Percentiles rank a stretch among this genome's conserved stretches.
phyloP scores from a whole-genome alignment of 1,140 invertebrate species.

The Drosophila arawakana region DNA sequence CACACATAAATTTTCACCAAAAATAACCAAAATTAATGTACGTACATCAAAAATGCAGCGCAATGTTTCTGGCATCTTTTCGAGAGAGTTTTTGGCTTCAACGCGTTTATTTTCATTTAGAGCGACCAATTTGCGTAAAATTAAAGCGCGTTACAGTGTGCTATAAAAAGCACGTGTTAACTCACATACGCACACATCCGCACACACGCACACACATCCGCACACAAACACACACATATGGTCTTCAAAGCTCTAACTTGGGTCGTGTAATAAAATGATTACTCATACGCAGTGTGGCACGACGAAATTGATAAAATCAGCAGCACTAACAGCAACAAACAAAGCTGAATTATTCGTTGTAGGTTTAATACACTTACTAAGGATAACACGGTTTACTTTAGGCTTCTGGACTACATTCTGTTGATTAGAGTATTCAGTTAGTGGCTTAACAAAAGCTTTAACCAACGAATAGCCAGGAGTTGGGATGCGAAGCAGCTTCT shows the following conservation, averaged over 20 bases:
- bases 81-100: constrained; percentile 27
- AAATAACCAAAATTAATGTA: constrained; percentile 56
- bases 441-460: neutral
- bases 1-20: constrained; percentile 24
- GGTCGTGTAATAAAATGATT: constrained; percentile 76
- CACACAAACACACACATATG: constrained; percentile 11
- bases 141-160: constrained; percentile 50
- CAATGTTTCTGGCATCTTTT: constrained; percentile 45
- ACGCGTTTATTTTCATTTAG: constrained; percentile 72
- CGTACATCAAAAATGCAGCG: constrained; percentile 35
- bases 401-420: neutral
- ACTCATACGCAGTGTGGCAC: constrained; percentile 62
- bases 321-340: constrained; percentile 22
- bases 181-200: constrained; percentile 5
- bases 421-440: neutral
- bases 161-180: constrained; percentile 44
- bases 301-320: constrained; percentile 66
- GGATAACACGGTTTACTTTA: neutral
- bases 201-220: constrained; percentile 18
- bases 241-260: neutral
- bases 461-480: too few relatives aligned
- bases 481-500: neutral
- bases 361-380: neutral
- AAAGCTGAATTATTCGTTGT: neutral
- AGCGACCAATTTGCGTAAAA: constrained; percentile 65